Base-by-base conservation (phyloP, 2,888 invertebrate species). In the Lymantria dispar region DNA sequence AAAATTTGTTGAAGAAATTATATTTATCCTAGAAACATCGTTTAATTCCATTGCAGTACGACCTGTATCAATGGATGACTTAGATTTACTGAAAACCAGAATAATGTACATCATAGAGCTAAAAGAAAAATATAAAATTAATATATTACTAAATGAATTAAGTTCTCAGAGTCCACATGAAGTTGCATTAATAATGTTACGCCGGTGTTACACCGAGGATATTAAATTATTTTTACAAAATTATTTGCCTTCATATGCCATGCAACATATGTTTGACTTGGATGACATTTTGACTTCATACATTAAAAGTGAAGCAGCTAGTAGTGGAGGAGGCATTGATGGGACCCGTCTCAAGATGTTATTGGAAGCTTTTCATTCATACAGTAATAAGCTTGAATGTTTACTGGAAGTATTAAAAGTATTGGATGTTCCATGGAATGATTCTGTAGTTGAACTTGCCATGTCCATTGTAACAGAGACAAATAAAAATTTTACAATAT, bases 121-220 rank as follows among this genome's bases (percentile, higher is more conserved):
- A 37, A 89, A 87, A 70, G 88, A 90, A 43, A 91, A 85, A 63
- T 87, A 87, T 63, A 89, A 80, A 76, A 86, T 91, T n/a, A 90
- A 90, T 56, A 81, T 91, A 76, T 64, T 87, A 48, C 60, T 91
- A 8, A 82, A 78, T 66, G 91, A 91, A 65, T 70, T 91, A 39
- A 87, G 82, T 69, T 83, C 85, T 10, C 83, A 80, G 64, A 83
- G 74, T 54, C 79, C 88, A 36, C 82, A 68, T 62, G 92, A 92
- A 83, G 80, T 91, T 30, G 84, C 83, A 14, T 73, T 89, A 43
- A 85, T 91, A 43, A 91, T 92, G 87, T 71, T 92, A 56, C 80
- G 88, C 7, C 78, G 92, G n/a, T 89, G 90, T 60, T 91, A 91
- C 56, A 88, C 87, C 41, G 92, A 92, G 76, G 92, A 92, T 68